Conservation (phyloP, 2,797 vertebrate species). For the Muscicapa comitata region DNA sequence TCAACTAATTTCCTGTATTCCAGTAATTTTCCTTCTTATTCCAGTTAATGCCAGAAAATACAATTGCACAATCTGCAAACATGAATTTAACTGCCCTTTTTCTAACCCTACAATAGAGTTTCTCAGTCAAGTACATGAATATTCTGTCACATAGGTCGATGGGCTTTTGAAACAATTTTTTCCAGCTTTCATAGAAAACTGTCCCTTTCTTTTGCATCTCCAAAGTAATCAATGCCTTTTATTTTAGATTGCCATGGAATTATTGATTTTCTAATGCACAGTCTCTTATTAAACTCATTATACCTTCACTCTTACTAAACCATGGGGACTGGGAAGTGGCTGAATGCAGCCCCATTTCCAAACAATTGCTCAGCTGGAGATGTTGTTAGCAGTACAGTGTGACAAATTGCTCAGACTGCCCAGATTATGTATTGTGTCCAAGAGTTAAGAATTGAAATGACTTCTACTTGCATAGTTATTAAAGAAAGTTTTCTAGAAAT, state of each 20-base stretch:
- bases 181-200: neutral
- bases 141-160: neutral
- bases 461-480: neutral
- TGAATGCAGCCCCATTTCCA: neutral
- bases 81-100: neutral
- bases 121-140: neutral
- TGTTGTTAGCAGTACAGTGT: neutral
- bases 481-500: neutral
- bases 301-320: neutral
- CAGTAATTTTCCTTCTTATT: constrained; percentile 22
- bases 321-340: neutral
- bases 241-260: neutral
- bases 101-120: neutral
- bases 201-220: neutral
- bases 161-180: neutral
- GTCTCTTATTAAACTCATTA: neutral
- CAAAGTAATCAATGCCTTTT: neutral
- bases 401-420: neutral
- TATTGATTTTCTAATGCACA: neutral
- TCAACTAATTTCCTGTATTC: constrained; percentile 36
- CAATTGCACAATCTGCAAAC: neutral
- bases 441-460: neutral
- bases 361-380: neutral
- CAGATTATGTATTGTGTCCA: neutral
- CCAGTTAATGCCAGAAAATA: constrained; percentile 14